Base-by-base conservation (phyloP, 2,113 vertebrate genomes). In the Malaclemys terrapin region DNA sequence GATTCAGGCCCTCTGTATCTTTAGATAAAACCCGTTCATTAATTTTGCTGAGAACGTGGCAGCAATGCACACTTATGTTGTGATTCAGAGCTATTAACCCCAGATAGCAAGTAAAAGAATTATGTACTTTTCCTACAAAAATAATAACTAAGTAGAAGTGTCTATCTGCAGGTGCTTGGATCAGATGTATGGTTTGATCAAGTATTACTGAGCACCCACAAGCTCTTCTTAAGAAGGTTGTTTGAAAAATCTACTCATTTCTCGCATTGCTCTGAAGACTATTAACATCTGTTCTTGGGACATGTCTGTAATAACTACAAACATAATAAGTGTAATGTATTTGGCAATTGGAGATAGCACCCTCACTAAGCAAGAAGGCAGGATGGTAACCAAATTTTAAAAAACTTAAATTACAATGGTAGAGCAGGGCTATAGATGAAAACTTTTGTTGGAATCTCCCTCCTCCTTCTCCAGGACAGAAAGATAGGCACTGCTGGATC, bases 101-200 rank as follows among this genome's bases (percentile, higher is more conserved):
- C 54, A 24, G 38, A 10, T 4, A 59, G 49, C 81, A 93, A 89
- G 57, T 82, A 62, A 80, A 16, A 54, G 85, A 96, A 14, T 59
- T 91, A 62, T 12, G 62, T 47, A 50, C 25, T 72, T 83, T 84
- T 72, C 88, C 82, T 85, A 82, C 87, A 85, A 81, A 89, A 89
- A 89, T 93, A 93, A 79, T 72, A 88, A 89, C 87, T 83, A 89
- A 88, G 38, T 75, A 84, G 57, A 35, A 93, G n/a, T 5, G 29
- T 22, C 35, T 4, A 25, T 25, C n/a, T 62, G 90, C n/a, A 78
- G 3, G 12, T 2, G 47, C 75, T 89, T n/a, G 42, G 93, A 50
- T 31, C 45, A 91, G 53, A n/a, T 1, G 2, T 24, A 3, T 45
- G 53, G 69, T 82, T 90, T 95, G 9, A 91, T 78, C 59, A 88